A percentile compares a stretch with the other conserved stretches of the same genome.
These are phyloP conservation scores for Limnephilus marmoratus DNA, from an alignment of 2,888 invertebrate species.

Conservation along the genomic window DNA sequence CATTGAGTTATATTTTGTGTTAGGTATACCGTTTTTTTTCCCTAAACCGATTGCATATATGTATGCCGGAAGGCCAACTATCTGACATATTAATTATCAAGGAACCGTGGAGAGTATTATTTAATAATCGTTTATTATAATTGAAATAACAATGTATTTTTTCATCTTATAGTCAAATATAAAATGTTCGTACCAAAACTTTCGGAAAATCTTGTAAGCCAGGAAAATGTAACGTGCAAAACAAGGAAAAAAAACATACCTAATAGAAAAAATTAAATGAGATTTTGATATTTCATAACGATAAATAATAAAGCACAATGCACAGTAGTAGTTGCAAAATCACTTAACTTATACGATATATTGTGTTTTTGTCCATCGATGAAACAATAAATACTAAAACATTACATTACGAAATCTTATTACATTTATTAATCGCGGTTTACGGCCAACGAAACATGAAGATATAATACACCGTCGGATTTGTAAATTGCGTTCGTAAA, in stretches of 20 bases:
- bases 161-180: neutral
- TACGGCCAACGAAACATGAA: neutral
- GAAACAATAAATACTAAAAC: neutral
- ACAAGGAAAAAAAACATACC: neutral
- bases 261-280: neutral
- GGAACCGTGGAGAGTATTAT: no score
- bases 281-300: neutral
- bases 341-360: neutral
- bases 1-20: no score
- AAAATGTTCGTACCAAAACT: neutral
- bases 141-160: no score
- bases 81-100: no score
- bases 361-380: neutral
- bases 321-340: neutral
- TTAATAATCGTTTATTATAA: no score
- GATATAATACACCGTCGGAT: neutral
- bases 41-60: no score
- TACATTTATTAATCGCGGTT: neutral
- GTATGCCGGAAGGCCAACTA: no score
- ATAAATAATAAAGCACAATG: neutral
- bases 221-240: neutral
- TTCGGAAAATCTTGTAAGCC: neutral
- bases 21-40: no score
- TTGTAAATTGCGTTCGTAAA: neutral
- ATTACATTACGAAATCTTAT: neutral